Base-by-base conservation (phyloP, 2,113 vertebrate species). In the Crotalus horridus region DNA sequence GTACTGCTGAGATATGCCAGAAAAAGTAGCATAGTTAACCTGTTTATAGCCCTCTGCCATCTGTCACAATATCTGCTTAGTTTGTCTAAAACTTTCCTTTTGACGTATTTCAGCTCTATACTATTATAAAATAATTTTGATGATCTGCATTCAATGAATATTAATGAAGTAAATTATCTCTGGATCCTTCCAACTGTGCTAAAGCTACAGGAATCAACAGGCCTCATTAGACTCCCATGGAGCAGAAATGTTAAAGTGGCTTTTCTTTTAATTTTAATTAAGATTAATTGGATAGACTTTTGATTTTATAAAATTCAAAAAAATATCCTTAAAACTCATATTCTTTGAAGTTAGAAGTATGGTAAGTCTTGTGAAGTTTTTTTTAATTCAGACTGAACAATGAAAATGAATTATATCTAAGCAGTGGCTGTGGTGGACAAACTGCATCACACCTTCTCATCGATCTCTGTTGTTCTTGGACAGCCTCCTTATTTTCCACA, bases 181-280 rank as follows among this genome's bases (percentile, higher is more conserved):
- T 85, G 91, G 86, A 96, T 95, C 96, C 95, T 95, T 95, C 96
- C 96, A 91, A 91, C 97, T 96, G 96, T 95, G 96, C 94, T 96
- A 96, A 95, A 96, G 93, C 96, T 95, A 13, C 95, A 96, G 97
- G 96, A 97, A 91, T 94, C 96, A 96, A 94, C 95, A 96, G 29
- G 96, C 94, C 92, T 97, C 96, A 96, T 98, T 97, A 97, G 97
- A 94, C 95, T 96, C 96, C 96, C 94, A 94, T 96, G 97, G 97
- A 97, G 97, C 96, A 96, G 95, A 95, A 97, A 93, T n/a, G 91
- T 96, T 97, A 93, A 95, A 97, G 96, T 96, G 95, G 85, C 61
- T 97, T 97, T 96, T 96, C 95, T 97, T 96, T 94, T 96, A 93
- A 95, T 94, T 96, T 96, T 94, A 97, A 97, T 98, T 97, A 95